Evolutionary conservation across 2,888 invertebrate genomes (phyloP).

Genomic region (Corbicula japonica): DNA sequence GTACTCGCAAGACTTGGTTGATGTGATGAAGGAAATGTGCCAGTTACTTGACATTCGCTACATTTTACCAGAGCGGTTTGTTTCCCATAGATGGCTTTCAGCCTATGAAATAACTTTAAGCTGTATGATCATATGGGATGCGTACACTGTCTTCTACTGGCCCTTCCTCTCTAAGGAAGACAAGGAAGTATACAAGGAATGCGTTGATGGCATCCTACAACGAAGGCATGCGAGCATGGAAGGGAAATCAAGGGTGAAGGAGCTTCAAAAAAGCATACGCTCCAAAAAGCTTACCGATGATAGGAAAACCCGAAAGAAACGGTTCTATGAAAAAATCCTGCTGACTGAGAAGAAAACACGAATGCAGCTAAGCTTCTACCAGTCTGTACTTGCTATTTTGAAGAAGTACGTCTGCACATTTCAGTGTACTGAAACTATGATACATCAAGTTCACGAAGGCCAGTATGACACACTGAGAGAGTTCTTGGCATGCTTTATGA

Average conservation of each 20-base stretch:
- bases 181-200: not conserved
- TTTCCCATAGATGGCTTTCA: slow-evolving; percentile 67
- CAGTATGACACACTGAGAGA: slow-evolving; percentile 40
- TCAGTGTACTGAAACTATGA: slow-evolving; percentile 37
- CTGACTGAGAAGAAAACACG: slow-evolving; percentile 20
- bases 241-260: not conserved
- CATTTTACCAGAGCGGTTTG: slow-evolving; percentile 60
- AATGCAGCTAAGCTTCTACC: slow-evolving; percentile 37
- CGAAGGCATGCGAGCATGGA: slow-evolving; percentile 9
- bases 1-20: slow-evolving; percentile 65
- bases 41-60: slow-evolving; percentile 13
- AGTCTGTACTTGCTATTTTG: slow-evolving; percentile 17
- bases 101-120: slow-evolving; percentile 60
- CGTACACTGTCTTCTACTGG: slow-evolving; percentile 57
- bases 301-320: slow-evolving; percentile 17
- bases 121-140: slow-evolving; percentile 63
- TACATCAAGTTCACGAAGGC: slow-evolving; percentile 51
- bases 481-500: slow-evolving; percentile 44
- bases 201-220: slow-evolving; percentile 7
- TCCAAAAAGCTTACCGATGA: slow-evolving; percentile 34
- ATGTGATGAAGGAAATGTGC: slow-evolving; percentile 56
- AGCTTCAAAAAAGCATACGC: not conserved
- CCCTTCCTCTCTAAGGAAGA: slow-evolving; percentile 20
- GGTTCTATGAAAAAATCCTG: slow-evolving; percentile 22
- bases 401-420: slow-evolving; percentile 44